These are phyloP conservation scores for Frankliniella intonsa DNA, from an alignment of 2,888 invertebrate genomes.

Conservation along the genomic window DNA sequence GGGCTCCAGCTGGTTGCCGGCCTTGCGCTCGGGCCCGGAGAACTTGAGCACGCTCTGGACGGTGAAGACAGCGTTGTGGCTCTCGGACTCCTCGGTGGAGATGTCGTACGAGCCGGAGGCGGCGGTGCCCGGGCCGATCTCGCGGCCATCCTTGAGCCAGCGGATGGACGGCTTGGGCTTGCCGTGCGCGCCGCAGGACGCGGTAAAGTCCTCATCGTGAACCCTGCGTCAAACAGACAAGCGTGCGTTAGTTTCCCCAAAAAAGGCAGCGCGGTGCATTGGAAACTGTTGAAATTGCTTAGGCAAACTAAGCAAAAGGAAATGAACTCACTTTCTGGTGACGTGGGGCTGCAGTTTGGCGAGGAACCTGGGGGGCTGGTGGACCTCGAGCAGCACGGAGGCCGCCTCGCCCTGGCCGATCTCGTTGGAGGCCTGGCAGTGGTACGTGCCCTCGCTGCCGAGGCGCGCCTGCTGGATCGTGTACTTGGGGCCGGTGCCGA, in stretches of 20 bases:
- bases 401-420: constrained; percentile 81
- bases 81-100: constrained; percentile 69
- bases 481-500: constrained; percentile 75
- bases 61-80: constrained; percentile 69
- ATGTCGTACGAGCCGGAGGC: constrained; percentile 77
- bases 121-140: constrained; percentile 56
- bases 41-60: constrained; percentile 80
- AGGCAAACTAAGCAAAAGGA: too few species aligned
- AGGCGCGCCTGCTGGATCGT: constrained; percentile 80
- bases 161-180: constrained; percentile 79
- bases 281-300: too few species aligned
- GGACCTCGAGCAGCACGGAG: constrained; percentile 76
- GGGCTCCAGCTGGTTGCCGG: constrained; percentile 70
- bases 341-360: constrained; percentile 77
- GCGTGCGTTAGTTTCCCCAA: constrained; percentile 1
- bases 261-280: neutral
- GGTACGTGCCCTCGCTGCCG: constrained; percentile 81
- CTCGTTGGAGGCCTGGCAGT: constrained; percentile 85
- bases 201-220: constrained; percentile 71
- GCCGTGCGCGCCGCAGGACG: constrained; percentile 80
- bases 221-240: constrained; percentile 50
- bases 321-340: constrained; percentile 54
- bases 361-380: constrained; percentile 81
- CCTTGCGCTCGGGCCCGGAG: constrained; percentile 70
- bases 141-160: constrained; percentile 82